phyloP scores from a whole-genome alignment of 2,113 vertebrate genomes.

The Anhinga rufa region DNA sequence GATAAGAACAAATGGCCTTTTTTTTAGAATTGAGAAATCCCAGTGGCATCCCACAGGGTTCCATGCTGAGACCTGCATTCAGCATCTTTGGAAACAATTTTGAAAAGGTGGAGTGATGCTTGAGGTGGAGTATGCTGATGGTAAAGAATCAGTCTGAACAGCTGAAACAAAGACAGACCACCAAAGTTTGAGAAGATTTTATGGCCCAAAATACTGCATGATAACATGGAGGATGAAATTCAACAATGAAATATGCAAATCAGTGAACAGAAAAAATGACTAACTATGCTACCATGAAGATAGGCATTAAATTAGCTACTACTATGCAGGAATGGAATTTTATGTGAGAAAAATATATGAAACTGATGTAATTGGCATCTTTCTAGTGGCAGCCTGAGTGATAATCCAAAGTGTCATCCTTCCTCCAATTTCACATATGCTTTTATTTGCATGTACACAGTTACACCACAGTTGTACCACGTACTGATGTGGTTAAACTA shows the following conservation, averaged over 20 bases:
- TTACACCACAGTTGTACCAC: not conserved
- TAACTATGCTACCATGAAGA: not conserved
- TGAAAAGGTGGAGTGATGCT: not conserved
- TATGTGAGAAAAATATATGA: not conserved
- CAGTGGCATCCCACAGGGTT: not conserved
- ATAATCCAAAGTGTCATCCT: not conserved
- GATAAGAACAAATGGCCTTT: not conserved
- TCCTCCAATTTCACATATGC: not conserved
- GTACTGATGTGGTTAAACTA: not conserved
- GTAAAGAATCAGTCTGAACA: not conserved
- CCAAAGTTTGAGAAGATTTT: not conserved
- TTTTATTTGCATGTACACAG: not conserved
- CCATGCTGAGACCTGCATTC: not conserved
- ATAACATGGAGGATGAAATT: not conserved
- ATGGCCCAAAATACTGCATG: not conserved
- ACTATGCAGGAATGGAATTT: not conserved
- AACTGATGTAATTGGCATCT: not conserved
- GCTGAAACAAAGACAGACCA: not conserved
- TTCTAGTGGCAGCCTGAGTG: not conserved
- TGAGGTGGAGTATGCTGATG: not conserved
- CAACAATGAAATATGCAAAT: not conserved
- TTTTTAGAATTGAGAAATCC: not conserved
- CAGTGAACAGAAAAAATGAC: not conserved
- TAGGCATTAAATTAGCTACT: not conserved
- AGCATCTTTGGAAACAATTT: not conserved